Conservation (phyloP, 2,113 vertebrate species). For the Capreolus pygargus region DNA sequence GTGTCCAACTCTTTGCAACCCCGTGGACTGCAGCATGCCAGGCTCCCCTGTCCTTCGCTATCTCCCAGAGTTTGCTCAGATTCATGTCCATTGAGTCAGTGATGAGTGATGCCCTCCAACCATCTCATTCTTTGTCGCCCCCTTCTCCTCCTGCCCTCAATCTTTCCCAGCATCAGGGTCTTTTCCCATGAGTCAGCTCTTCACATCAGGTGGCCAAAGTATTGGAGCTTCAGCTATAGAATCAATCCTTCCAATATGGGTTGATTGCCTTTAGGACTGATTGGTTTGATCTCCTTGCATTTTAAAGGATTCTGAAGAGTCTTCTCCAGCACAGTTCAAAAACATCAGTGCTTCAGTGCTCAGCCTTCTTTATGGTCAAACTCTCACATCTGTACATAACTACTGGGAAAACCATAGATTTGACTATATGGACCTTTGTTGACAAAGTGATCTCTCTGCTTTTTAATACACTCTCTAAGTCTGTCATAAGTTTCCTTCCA, state of each 20-base stretch:
- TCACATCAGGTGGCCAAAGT: not conserved
- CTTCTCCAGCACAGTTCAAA: not conserved
- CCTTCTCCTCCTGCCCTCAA: not conserved
- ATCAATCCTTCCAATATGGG: not conserved
- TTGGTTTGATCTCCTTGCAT: not conserved
- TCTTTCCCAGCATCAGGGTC: not conserved
- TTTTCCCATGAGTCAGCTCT: not conserved
- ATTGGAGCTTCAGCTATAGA: not conserved
- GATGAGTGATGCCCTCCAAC: not conserved
- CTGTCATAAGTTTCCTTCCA: not conserved
- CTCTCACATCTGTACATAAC: not conserved
- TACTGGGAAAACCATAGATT: not conserved
- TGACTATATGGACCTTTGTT: not conserved
- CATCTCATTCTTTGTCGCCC: not conserved
- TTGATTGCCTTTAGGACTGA: not conserved
- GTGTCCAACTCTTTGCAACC: not conserved
- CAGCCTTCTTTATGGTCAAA: not conserved
- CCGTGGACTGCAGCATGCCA: not conserved
- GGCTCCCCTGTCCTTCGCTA: fast-evolving
- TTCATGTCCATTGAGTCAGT: not conserved
- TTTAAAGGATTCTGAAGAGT: not conserved
- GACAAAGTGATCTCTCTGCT: not conserved
- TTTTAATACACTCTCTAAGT: not conserved
- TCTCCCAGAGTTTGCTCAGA: not conserved
- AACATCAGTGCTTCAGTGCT: not conserved